Base-by-base conservation (phyloP, 2,113 vertebrate species). In the Hassar affinis region DNA sequence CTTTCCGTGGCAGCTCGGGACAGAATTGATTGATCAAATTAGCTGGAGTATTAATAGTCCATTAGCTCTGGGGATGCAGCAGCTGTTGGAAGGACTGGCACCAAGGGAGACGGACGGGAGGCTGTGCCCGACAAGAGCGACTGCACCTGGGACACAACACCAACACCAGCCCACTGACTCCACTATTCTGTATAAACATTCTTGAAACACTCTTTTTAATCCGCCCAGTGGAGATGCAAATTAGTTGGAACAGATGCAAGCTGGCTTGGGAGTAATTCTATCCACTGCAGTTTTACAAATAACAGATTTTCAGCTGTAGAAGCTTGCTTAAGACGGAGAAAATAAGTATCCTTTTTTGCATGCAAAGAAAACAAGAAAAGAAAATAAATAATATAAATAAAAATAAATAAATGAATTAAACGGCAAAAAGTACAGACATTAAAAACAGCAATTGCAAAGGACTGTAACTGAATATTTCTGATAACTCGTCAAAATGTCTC, bases 11-110 rank as follows among this genome's bases (percentile, higher is more conserved):
- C 64, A 35, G 80, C 66, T 79, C 89, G 88, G 90, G 89, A 92
- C 91, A 91, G 87, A 94, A 94, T 92, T 89, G 91, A 94, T 93
- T 89, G 92, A 91, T 93, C 90, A 92, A 93, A 94, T 94, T 93
- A 94, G 90, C 92, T 81, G 5, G 88, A 85, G 90, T 92, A 94
- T 94, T 93, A 93, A 93, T 91, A 93, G 92, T 90, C 92, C 88
- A 91, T 93, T 93, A 93, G 91, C 91, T 91, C 91, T 90, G 89
- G 91, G 92, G 92, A 94, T 86, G 92, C 91, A 90, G 92, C 93
- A 94, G 93, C 92, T 93, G 93, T 91, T 91, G 89, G 78, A 85
- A 88, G 79, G 66, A 87, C 90, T 88, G 86, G 62, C 57, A 88
- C 90, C 87, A 3, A 66, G 88, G 85, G 89, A 91, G 88, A 88